Conservation (phyloP, 2,797 vertebrate species). For the Sylvilagus floridanus region DNA sequence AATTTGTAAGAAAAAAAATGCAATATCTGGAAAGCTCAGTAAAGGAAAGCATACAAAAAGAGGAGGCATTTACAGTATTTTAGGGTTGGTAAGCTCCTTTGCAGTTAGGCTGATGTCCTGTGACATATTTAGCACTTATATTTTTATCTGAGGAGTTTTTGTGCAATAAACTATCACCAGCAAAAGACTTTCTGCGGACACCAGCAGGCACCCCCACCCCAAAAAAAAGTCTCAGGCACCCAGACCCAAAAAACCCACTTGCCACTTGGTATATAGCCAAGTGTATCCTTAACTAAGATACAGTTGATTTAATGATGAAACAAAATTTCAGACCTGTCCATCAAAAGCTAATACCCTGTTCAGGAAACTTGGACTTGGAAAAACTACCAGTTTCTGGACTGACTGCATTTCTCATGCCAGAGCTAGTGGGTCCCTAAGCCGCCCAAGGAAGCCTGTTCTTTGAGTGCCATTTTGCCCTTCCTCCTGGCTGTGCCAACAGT, state of each 20-base stretch:
- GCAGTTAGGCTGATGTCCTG: slow-evolving; percentile 14
- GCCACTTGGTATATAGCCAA: background rate
- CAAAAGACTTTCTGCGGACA: background rate
- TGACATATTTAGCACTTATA: background rate
- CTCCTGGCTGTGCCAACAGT: background rate
- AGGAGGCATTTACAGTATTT: background rate
- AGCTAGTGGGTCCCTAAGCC: background rate
- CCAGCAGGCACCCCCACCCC: background rate
- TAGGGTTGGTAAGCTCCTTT: background rate
- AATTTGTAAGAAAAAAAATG: background rate
- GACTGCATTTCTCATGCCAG: background rate
- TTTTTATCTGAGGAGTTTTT: slow-evolving; percentile 13
- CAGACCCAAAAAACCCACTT: background rate
- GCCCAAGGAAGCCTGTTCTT: background rate
- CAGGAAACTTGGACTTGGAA: slow-evolving; percentile 11
- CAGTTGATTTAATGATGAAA: slow-evolving; percentile 34
- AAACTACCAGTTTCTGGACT: background rate
- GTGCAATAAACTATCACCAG: background rate
- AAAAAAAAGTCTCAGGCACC: background rate
- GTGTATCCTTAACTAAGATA: background rate
- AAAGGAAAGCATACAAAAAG: background rate
- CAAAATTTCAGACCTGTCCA: background rate
- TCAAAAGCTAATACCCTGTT: background rate
- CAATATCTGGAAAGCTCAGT: background rate
- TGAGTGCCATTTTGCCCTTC: background rate